A percentile compares a stretch with the other conserved stretches of the same genome.
Conservation (phyloP, 2,113 vertebrate species). For the Eretmochelys imbricata region DNA sequence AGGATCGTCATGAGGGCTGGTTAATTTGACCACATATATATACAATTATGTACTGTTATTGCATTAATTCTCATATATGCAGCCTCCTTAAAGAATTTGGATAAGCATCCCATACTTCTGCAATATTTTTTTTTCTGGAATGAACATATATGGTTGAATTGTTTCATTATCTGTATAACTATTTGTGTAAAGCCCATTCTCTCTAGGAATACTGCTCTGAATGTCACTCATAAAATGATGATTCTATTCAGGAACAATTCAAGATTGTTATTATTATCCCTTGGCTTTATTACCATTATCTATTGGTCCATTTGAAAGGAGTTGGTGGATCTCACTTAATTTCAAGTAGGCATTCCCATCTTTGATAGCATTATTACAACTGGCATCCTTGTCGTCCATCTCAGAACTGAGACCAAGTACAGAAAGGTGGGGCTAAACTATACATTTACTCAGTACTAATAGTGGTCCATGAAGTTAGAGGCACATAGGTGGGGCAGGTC, state of each 20-base stretch:
- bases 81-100: constrained; percentile 40
- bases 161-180: neutral
- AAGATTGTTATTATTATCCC: constrained; percentile 40
- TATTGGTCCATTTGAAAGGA: constrained; percentile 55
- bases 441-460: neutral
- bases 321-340: constrained; percentile 44
- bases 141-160: neutral
- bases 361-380: neutral
- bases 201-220: neutral
- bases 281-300: constrained; percentile 17
- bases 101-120: neutral
- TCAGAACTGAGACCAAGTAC: neutral
- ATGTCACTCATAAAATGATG: constrained; percentile 45
- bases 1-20: constrained; percentile 42
- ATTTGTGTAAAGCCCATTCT: constrained; percentile 24
- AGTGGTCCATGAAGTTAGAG: neutral
- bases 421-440: neutral
- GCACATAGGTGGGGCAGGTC: neutral
- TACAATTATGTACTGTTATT: constrained; percentile 40
- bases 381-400: neutral
- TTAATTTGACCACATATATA: constrained; percentile 37
- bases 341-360: neutral
- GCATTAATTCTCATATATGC: neutral
- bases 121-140: neutral
- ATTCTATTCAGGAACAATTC: constrained; percentile 5